These are phyloP conservation scores for Epinephelus awoara DNA, from an alignment of 2,797 vertebrate species.

Conservation along the genomic window DNA sequence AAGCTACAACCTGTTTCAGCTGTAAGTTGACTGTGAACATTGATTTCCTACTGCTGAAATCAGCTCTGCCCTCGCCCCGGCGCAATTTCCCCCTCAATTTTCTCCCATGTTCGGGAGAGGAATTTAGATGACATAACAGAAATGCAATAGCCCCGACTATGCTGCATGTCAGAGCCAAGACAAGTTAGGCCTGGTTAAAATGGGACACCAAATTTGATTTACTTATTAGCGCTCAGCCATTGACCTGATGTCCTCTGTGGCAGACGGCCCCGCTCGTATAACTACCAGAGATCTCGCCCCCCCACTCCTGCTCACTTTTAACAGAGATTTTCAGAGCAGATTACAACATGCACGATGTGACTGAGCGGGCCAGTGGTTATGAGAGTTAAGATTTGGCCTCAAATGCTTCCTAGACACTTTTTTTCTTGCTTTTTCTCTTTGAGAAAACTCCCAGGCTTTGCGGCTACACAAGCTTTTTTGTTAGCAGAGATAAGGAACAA, in stretches of 20 bases:
- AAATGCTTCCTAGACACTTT: conserved; percentile 11
- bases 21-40: conserved; percentile 62
- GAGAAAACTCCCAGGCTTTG: conserved; percentile 16
- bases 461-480: conserved; percentile 5
- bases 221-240: conserved; percentile 61
- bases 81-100: conserved; percentile 47
- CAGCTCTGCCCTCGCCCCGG: conserved; percentile 46
- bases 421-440: conserved; percentile 8
- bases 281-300: background rate
- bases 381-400: conserved; percentile 20
- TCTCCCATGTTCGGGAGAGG: conserved; percentile 44
- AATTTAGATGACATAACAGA: conserved; percentile 71
- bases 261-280: conserved; percentile 11
- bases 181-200: conserved; percentile 62
- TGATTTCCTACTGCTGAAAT: conserved; percentile 71
- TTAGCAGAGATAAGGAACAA: conserved; percentile 31
- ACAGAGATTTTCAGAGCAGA: conserved; percentile 38
- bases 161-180: conserved; percentile 48
- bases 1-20: conserved; percentile 62
- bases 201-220: conserved; percentile 68
- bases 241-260: conserved; percentile 56
- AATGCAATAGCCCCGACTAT: conserved; percentile 53
- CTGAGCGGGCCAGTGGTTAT: conserved; percentile 19
- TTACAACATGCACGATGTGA: conserved; percentile 41
- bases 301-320: background rate